These are phyloP conservation scores for Mactromeris polynyma DNA, from an alignment of 2,888 invertebrate genomes.

Conservation along the genomic window DNA sequence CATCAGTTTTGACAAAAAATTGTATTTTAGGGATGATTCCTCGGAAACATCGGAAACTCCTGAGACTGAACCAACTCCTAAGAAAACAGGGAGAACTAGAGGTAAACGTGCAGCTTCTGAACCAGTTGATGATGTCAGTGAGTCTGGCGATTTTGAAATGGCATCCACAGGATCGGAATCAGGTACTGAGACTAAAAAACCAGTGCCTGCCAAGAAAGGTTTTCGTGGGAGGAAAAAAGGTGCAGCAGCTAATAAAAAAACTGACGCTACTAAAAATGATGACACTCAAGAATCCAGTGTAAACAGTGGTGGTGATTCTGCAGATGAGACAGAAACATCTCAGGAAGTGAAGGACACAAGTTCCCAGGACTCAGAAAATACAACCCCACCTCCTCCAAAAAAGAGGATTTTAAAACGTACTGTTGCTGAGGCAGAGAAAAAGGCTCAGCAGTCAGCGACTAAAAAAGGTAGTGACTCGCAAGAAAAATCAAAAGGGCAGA, in stretches of 20 bases:
- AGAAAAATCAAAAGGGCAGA: slow-evolving; percentile 34
- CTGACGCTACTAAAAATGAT: slow-evolving; percentile 19
- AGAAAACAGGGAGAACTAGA: slow-evolving; percentile 28
- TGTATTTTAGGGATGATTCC: slow-evolving; percentile 49
- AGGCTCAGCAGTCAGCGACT: slow-evolving; percentile 36
- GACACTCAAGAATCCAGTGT: slow-evolving; percentile 42
- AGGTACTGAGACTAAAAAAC: slow-evolving; percentile 30
- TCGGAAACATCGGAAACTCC: slow-evolving; percentile 52
- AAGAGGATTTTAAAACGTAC: slow-evolving; percentile 64
- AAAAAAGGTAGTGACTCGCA: slow-evolving; percentile 37
- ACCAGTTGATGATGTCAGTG: slow-evolving; percentile 40
- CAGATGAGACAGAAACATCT: slow-evolving; percentile 44
- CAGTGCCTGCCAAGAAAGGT: slow-evolving; percentile 36
- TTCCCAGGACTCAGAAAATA: slow-evolving; percentile 46
- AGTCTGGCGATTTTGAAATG: slow-evolving; percentile 28
- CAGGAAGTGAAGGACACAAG: slow-evolving; percentile 46
- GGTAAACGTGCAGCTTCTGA: slow-evolving; percentile 35
- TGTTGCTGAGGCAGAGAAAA: slow-evolving; percentile 46
- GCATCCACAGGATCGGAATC: slow-evolving; percentile 30
- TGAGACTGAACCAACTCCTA: slow-evolving; percentile 43
- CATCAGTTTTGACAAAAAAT: no score
- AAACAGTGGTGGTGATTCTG: slow-evolving; percentile 46
- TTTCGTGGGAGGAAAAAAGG: slow-evolving; percentile 21
- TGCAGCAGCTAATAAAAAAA: slow-evolving; percentile 38
- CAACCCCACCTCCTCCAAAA: slow-evolving; percentile 58